A percentile compares a stretch with the other conserved stretches of the same genome.
These are phyloP conservation scores for Upupa epops DNA, from an alignment of 2,113 vertebrate genomes.

Conservation along the genomic window DNA sequence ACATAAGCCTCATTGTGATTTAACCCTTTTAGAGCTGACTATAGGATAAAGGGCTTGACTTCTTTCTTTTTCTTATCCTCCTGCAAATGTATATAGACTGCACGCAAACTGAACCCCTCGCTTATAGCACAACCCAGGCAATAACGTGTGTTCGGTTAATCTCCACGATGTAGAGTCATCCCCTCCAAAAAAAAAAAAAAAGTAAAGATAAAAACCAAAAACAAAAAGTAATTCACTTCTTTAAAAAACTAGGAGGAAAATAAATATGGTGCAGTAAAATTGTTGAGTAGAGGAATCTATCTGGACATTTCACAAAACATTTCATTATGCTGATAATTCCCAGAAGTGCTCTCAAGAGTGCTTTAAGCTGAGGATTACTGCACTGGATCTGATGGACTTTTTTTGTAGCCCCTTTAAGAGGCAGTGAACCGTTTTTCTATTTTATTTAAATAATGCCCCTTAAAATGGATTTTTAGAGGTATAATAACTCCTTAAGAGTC, in stretches of 20 bases:
- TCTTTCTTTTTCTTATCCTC: background rate
- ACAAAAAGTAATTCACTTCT: constrained; percentile 76
- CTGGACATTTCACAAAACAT: constrained; percentile 87
- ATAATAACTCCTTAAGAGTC: constrained; percentile 88
- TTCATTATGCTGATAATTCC: constrained; percentile 88
- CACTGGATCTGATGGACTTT: constrained; percentile 83
- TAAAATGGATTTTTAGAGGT: constrained; percentile 88
- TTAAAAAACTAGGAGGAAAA: constrained; percentile 77
- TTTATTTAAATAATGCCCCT: constrained; percentile 88
- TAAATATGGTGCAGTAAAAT: constrained; percentile 82
- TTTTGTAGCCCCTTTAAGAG: constrained; percentile 87
- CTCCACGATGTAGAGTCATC: constrained; percentile 63
- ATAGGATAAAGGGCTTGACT: constrained; percentile 19
- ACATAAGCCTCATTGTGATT: constrained; percentile 26
- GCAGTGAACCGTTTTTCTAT: constrained; percentile 87
- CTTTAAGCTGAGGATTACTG: constrained; percentile 86
- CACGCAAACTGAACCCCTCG: constrained; percentile 7
- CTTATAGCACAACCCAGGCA: constrained; percentile 41
- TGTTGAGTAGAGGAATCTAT: constrained; percentile 82
- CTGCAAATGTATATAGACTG: background rate
- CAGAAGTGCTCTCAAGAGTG: constrained; percentile 85
- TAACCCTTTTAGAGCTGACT: constrained; percentile 57
- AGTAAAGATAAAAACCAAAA: too few relatives aligned
- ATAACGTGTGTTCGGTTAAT: constrained; percentile 72
- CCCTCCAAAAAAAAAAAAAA: constrained; percentile 41